Evolutionary conservation across 2,797 vertebrate genomes (phyloP), one percentile per base, ranked within the genome.

Genomic region (Botia almorhae): DNA sequence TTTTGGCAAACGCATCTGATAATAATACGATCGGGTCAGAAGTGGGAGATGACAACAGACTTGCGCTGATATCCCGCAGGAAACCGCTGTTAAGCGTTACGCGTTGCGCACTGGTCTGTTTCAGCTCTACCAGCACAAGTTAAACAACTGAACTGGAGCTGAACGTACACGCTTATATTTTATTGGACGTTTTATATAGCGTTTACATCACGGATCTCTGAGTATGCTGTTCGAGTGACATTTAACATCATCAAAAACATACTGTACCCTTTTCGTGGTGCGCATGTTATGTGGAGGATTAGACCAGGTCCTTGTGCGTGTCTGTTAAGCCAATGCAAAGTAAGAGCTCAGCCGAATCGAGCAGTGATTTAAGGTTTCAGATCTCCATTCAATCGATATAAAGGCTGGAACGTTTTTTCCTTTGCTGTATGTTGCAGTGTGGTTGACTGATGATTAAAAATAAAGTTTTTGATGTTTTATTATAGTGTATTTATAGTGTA

Each of bases 71-170:
- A 63, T 76, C 61, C 51, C 58, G 43, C 19, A 58, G 74, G 26
- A 39, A 70, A 58, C 16, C 46, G 23, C 39, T 53, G 76, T 7
- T 64, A 39, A 19, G 21, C 55, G 17, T 46, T 33, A 17, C 53
- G 36, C 74, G 26, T 12, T n/a, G 56, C 43, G 51, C 11, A 56
- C 50, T 3, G 58, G n/a, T 68, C 1, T 36, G 33, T 48, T 43
- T 65, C 19, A 36, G 23, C 53, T 4, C 55, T n/a, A n/a, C 39
- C 55, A 21, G 53, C 70, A 23, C 69, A 83, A 76, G 82, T 85
- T 85, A 4, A 81, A 56, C 67, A 81, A 76, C 81, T 60, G 39
- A 29, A n/a, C 10, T 13, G 10, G 53, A 48, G 8, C 21, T 2
- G 7, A 29, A 68, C 19, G 10, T 19, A 7, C 14, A 56, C 46